Conservation (phyloP, 1,140 invertebrate species). For the Branchinecta lynchi region DNA sequence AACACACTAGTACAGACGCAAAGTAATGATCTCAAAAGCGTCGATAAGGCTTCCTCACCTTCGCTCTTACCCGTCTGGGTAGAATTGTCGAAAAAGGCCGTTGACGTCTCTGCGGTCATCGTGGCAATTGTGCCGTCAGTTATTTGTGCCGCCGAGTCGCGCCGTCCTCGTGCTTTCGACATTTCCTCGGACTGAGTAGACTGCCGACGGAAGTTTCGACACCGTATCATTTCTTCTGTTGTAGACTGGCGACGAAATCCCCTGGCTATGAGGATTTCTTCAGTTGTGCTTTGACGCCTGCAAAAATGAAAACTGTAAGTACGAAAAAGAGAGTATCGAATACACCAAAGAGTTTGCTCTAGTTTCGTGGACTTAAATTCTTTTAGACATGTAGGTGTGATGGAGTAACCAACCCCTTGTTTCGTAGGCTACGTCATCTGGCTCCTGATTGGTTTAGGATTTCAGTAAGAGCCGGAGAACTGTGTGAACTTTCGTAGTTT, state of each 20-base stretch:
- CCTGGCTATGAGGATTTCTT: conserved; percentile 73
- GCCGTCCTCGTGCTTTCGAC: conserved; percentile 49
- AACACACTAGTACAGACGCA: too few species aligned
- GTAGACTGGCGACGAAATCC: conserved; percentile 76
- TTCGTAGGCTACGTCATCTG: too few species aligned
- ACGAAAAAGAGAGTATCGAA: too few species aligned
- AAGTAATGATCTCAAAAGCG: too few species aligned
- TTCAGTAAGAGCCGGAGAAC: too few species aligned
- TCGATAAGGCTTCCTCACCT: too few species aligned
- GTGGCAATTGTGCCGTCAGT: conserved; percentile 77
- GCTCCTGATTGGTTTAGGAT: too few species aligned
- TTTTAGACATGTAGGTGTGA: too few species aligned
- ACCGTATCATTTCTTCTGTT: conserved; percentile 79
- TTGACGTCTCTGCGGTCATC: conserved; percentile 80
- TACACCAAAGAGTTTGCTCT: too few species aligned
- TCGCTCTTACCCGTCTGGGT: conserved; percentile 67
- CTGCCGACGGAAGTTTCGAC: conserved; percentile 52
- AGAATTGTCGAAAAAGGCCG: conserved; percentile 78
- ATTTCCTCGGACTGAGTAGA: conserved; percentile 35
- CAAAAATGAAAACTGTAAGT: conserved; percentile 12
- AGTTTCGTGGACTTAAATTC: too few species aligned
- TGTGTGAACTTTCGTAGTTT: too few species aligned
- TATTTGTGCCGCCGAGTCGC: conserved; percentile 75
- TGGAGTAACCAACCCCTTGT: too few species aligned
- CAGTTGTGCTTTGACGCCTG: conserved; percentile 68